Base-by-base conservation (phyloP, 2,888 invertebrate genomes). In the Diaprepes abbreviatus region DNA sequence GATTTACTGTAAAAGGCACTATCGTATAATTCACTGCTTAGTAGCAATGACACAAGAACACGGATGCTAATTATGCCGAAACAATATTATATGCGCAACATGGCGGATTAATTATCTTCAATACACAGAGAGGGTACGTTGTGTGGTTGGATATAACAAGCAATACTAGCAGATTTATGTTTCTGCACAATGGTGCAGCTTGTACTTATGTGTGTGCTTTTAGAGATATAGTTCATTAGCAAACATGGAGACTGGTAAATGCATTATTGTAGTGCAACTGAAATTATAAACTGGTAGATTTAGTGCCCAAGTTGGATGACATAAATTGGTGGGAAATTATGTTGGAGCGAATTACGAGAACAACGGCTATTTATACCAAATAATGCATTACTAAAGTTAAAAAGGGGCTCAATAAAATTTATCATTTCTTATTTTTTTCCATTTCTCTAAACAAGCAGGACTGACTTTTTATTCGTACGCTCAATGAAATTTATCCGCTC, bases 31-130 rank as follows among this genome's bases (percentile, higher is more conserved):
- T 66, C 70, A 66, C 66, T 38, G 55, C 52, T 60, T 55, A 65
- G 70, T 66, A 66, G 57, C 66, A 63, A 63, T 54, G 59, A 38
- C 81, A 80, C 78, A 80, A 79, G 78, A 82, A 83, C 83, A 83
- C 76, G 82, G 79, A 79, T 79, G 78, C 83, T 83, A 84, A 84
- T 84, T 84, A 83, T 84, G 81, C 82, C 79, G 83, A 82, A 83
- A 83, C 83, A 82, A 83, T 84, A 84, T 84, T 83, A 83, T 82
- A 71, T 71, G 82, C 82, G 82, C 81, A 79, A 83, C 83, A 82
- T 77, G 77, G 80, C 79, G 81, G 82, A 84, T 84, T 84, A 83
- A 83, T 84, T 83, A 84, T 83, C 80, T 81, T 79, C 79, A 76
- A 80, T 82, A 82, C 82, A 82, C 76, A 77, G 77, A 79, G 80